Percentiles rank a stretch among this genome's conserved stretches.
Conservation (phyloP, 92 coral and sea anemone genomes). For the Phenganax marumi region DNA sequence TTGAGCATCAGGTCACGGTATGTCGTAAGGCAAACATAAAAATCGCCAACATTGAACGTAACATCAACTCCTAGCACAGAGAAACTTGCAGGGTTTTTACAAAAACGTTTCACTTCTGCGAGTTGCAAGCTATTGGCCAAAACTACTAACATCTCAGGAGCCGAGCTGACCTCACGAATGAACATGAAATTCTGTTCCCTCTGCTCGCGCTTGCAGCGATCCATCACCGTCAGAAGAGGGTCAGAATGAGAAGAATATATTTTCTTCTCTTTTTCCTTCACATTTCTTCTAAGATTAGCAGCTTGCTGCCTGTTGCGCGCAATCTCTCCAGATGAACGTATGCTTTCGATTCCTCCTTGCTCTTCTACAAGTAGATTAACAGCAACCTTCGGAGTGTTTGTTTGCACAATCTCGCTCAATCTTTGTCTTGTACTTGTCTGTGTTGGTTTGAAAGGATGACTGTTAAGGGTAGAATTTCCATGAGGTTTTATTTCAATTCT, state of each 20-base stretch:
- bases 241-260: not conserved
- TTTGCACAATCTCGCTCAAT: not conserved
- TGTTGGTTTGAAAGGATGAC: conserved; percentile 7
- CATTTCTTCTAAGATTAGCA: not conserved
- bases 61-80: conserved; percentile 54
- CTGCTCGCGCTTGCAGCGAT: conserved; percentile 2
- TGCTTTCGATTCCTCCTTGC: conserved; percentile 2
- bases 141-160: conserved; percentile 53
- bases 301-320: conserved; percentile 17
- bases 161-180: conserved; percentile 40
- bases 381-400: not conserved
- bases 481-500: not conserved
- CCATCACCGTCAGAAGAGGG: conserved; percentile 19
- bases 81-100: conserved; percentile 57
- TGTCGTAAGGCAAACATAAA: conserved; percentile 47
- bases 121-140: conserved; percentile 58
- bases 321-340: conserved; percentile 5
- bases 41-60: conserved; percentile 53
- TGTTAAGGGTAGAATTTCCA: not conserved
- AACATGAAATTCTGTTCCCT: conserved; percentile 4
- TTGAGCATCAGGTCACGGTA: conserved; percentile 55
- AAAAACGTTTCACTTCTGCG: conserved; percentile 51
- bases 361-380: not conserved
- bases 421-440: not conserved
- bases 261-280: not conserved